Evolutionary conservation across 2,113 vertebrate genomes (phyloP).

Genomic region (Cnemophilus loriae): DNA sequence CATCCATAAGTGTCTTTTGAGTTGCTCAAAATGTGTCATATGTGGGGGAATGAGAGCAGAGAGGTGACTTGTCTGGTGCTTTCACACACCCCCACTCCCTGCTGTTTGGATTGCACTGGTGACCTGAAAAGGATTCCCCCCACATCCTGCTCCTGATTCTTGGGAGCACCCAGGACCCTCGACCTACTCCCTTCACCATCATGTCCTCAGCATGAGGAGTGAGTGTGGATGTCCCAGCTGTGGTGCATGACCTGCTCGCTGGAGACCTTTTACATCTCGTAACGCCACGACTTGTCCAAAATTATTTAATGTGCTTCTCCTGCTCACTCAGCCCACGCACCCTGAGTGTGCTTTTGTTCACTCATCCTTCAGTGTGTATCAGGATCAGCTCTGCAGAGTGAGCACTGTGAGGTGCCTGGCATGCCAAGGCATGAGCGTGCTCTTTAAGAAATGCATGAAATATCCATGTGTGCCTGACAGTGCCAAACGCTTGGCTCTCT

Average conservation of each 20-base stretch:
- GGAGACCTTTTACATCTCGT: not conserved
- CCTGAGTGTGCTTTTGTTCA: not conserved
- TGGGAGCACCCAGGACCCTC: not conserved
- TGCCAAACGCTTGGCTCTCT: not conserved
- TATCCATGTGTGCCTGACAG: not conserved
- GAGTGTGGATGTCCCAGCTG: not conserved
- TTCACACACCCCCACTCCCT: not conserved
- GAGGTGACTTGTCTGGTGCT: not conserved
- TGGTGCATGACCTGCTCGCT: accelerated
- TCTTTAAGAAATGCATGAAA: not conserved
- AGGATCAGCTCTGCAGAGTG: not conserved
- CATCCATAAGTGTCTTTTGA: not conserved
- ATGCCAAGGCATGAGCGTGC: not conserved
- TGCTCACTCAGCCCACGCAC: accelerated
- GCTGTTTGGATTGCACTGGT: not conserved
- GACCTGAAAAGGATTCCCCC: not conserved
- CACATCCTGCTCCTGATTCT: accelerated
- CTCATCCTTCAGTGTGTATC: not conserved
- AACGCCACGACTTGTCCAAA: accelerated
- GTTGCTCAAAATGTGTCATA: not conserved
- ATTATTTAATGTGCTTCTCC: accelerated
- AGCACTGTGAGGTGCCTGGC: not conserved
- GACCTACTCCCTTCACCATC: accelerated
- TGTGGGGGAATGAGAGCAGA: not conserved
- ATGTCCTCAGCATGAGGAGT: not conserved